Percentiles rank a stretch among this genome's conserved stretches.
Conservation (phyloP, 2,113 vertebrate genomes). For the Prionailurus viverrinus region DNA sequence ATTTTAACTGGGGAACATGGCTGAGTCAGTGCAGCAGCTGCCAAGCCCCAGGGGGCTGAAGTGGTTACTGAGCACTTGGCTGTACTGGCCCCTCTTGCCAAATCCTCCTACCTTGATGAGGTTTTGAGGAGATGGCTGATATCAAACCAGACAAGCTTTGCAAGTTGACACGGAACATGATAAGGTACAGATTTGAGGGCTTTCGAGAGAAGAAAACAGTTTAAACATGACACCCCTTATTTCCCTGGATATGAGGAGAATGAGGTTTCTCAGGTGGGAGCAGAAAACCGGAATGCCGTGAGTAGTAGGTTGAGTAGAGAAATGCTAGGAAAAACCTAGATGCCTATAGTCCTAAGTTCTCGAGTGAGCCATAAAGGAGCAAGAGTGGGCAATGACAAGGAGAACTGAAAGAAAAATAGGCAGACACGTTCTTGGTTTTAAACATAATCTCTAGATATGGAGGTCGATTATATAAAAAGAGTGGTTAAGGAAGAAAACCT, state of each 20-base stretch:
- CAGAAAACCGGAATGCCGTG: not conserved
- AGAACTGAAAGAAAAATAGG: not conserved
- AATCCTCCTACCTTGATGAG: slow-evolving; percentile 6
- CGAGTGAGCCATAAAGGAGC: not conserved
- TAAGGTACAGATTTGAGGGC: not conserved
- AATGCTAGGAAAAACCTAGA: not conserved
- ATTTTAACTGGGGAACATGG: slow-evolving; percentile 16
- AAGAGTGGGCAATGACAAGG: not conserved
- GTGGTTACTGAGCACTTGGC: not conserved
- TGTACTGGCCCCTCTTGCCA: not conserved
- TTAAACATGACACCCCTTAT: not conserved
- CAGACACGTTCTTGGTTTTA: not conserved
- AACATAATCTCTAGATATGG: not conserved
- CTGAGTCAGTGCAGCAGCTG: slow-evolving; percentile 36
- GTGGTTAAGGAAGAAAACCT: not conserved
- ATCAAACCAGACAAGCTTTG: slow-evolving; percentile 13
- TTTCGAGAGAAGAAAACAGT: not conserved
- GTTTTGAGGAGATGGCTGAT: not conserved
- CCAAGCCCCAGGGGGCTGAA: not conserved
- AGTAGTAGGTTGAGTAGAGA: not conserved
- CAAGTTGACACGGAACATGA: not conserved
- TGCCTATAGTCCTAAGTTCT: not conserved
- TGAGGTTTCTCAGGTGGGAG: not conserved
- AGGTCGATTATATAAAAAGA: not conserved
- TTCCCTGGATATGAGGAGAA: slow-evolving; percentile 19